Percentiles rank a stretch among this genome's conserved stretches.
Conservation (phyloP, 2,888 invertebrate species). For the Synergus itoensis region DNA sequence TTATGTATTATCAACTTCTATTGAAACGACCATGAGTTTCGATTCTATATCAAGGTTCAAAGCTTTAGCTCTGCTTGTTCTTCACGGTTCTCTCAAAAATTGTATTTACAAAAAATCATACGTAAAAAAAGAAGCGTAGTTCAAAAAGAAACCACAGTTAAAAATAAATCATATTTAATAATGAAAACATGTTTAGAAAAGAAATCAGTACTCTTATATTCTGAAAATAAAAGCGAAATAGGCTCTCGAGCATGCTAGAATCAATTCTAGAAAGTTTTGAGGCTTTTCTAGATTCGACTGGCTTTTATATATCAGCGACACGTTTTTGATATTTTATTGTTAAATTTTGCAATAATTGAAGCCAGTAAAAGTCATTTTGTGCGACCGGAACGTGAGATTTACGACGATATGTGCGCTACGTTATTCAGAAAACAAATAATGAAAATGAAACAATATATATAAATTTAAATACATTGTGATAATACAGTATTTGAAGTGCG, state of each 20-base stretch:
- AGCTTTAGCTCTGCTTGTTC: not conserved
- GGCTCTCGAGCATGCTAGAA: slow-evolving; percentile 40
- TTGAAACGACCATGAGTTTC: slow-evolving; percentile 27
- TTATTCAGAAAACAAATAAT: slow-evolving; percentile 32
- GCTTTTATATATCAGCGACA: slow-evolving; percentile 25
- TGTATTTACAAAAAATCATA: not conserved
- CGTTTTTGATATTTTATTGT: slow-evolving; percentile 34
- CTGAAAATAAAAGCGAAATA: slow-evolving; percentile 41
- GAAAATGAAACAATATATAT: slow-evolving; percentile 40
- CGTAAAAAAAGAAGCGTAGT: not conserved
- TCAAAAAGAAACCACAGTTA: not conserved
- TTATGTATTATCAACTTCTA: slow-evolving; percentile 40
- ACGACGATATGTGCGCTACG: slow-evolving; percentile 13
- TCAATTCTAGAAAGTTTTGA: slow-evolving; percentile 46
- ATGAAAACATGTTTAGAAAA: not conserved
- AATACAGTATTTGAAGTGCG: slow-evolving; percentile 42
- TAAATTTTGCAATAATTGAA: slow-evolving; percentile 13
- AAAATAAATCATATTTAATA: not conserved
- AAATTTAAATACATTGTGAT: slow-evolving; percentile 40
- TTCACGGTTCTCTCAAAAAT: not conserved
- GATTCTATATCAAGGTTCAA: slow-evolving; percentile 18
- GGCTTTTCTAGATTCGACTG: slow-evolving; percentile 28
- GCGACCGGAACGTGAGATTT: not conserved
- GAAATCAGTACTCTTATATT: slow-evolving; percentile 24
- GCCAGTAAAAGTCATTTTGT: not conserved